Evolutionary conservation across 2,888 invertebrate genomes (phyloP), one percentile per base, ranked within the genome.

Genomic region (Nemapogon koenigi): DNA sequence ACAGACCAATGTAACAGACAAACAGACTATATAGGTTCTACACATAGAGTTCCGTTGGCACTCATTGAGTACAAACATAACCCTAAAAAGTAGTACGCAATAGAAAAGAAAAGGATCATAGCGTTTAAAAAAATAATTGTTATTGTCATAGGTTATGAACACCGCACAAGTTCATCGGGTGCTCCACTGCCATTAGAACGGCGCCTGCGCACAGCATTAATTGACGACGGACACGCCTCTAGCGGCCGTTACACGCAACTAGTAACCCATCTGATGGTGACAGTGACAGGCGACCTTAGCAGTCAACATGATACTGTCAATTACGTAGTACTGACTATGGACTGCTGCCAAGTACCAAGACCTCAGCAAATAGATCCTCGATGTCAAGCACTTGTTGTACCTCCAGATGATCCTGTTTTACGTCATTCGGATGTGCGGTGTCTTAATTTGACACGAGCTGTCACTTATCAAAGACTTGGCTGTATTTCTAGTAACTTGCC

Each of bases 401-500:
- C 52, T 0, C 42, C 46, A 0, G 55, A 62, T 28, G 63, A 63
- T 25, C 41, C 57, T 0, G 54, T 58, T 19, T 43, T 62, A 13
- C 46, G 61, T 4, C 39, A 45, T 6, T 57, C 51, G 19, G 40
- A 40, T 17, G 46, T 62, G 1, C 46, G 64, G 0, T 65, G 64
- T 15, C 39, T 65, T 30, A 65, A 65, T 33, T 41, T 63, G 32
- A 63, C 64, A 0, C 43, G 55, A 1, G 51, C 57, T 1, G 50
- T 59, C 18, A 60, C 62, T 0, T 62, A 55, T 32, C 62, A 62
- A 45, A 38, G 45, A 4, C n/a, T 61, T 3, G 60, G 60, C 0
- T 64, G 64, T 35, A 48, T 53, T 1, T 43, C 51, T 0, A 16
- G 30, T 1, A 46, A 48, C 1, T 17, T 53, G 1, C 54, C 56